phyloP scores from a whole-genome alignment of 2,113 vertebrate genomes.

The Ascaphus truei region DNA sequence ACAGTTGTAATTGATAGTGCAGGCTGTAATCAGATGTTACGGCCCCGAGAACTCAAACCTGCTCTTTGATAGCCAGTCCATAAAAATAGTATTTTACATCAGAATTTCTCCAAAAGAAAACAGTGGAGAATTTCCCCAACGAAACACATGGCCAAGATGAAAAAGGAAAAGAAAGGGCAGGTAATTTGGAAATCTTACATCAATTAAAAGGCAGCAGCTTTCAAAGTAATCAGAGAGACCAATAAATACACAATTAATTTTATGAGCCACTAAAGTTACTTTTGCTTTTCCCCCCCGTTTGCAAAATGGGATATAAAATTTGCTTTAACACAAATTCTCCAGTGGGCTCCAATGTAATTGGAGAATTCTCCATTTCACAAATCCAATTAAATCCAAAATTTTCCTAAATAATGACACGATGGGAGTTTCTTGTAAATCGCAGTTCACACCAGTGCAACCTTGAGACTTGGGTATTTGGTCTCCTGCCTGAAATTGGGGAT shows the following conservation, averaged over 20 bases:
- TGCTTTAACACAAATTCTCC: conserved; percentile 12
- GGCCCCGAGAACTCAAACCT: too few relatives aligned
- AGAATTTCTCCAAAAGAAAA: too few relatives aligned
- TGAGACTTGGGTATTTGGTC: too few relatives aligned
- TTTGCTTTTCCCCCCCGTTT: neutral
- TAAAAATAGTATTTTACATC: too few relatives aligned
- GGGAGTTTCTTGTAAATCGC: conserved; percentile 15
- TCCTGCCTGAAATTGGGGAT: too few relatives aligned
- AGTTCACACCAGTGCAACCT: conserved; percentile 1
- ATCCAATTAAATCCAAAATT: conserved; percentile 29
- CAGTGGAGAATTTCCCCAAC: too few relatives aligned
- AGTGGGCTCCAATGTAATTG: conserved; percentile 5
- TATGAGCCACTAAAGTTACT: neutral
- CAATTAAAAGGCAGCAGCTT: neutral
- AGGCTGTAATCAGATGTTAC: too few relatives aligned
- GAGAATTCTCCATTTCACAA: conserved; percentile 4
- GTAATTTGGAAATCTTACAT: neutral
- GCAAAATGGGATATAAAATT: conserved; percentile 18
- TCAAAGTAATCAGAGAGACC: neutral
- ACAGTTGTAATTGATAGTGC: too few relatives aligned
- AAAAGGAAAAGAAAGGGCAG: neutral
- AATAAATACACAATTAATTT: conserved; percentile 4
- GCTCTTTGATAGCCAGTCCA: too few relatives aligned
- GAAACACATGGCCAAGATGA: too few relatives aligned
- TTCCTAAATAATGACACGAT: conserved; percentile 16